Conservation (phyloP, 2,113 vertebrate genomes). For the Todiramphus saurophagus region DNA sequence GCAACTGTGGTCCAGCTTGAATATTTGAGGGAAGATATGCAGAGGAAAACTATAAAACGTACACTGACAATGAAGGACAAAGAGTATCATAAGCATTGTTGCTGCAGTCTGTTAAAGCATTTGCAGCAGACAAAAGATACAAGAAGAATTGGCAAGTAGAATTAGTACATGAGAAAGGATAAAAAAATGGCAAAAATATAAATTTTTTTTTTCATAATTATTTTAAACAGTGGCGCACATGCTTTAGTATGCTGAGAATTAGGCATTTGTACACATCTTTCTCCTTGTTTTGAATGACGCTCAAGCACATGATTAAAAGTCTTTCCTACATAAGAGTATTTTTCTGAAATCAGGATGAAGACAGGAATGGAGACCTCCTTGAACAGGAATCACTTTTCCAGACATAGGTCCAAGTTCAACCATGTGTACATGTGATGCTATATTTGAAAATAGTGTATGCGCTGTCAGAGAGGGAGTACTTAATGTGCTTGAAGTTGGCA, state of each 20-base stretch:
- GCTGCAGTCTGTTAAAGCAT: background rate
- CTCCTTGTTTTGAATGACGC: background rate
- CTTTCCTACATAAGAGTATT: background rate
- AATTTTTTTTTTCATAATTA: background rate
- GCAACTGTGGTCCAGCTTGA: conserved; percentile 46
- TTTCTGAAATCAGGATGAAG: background rate
- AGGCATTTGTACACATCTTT: background rate
- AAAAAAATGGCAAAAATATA: background rate
- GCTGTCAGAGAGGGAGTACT: background rate
- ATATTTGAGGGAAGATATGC: conserved; percentile 37
- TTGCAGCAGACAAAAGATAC: conserved; percentile 8
- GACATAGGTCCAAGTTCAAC: background rate
- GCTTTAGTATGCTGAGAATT: background rate
- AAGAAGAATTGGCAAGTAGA: background rate
- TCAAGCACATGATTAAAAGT: background rate
- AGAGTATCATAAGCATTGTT: background rate
- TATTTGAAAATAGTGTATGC: conserved; percentile 16
- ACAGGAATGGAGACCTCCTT: background rate
- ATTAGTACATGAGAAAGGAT: background rate
- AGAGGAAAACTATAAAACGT: conserved; percentile 55
- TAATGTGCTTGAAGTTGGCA: conserved; percentile 43
- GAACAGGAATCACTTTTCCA: background rate
- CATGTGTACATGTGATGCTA: background rate
- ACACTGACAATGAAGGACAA: conserved; percentile 6
- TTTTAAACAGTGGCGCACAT: conserved; percentile 1